Evolutionary conservation across 2,888 invertebrate species (phyloP).

Genomic region (Empis stercorea): DNA sequence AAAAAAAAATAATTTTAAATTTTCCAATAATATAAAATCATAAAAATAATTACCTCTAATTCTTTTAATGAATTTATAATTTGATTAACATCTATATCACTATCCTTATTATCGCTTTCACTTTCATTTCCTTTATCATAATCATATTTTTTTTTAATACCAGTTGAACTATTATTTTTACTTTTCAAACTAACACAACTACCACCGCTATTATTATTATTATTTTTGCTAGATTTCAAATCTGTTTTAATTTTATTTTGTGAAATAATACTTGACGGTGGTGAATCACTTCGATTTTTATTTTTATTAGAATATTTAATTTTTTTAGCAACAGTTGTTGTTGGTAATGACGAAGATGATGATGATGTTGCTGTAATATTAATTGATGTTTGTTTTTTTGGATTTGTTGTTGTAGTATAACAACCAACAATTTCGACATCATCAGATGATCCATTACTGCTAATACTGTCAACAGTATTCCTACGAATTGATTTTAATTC

Average conservation of each 20-base stretch:
- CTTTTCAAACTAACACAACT: not conserved
- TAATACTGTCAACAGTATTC: not conserved
- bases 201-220: not conserved
- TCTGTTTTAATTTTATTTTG: not conserved
- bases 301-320: conserved; percentile 8
- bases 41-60: conserved; percentile 27
- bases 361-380: not conserved
- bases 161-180: not conserved
- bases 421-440: conserved; percentile 32
- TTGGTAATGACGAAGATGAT: not conserved
- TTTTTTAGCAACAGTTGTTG: conserved; percentile 2
- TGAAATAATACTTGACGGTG: not conserved
- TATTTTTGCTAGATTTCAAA: not conserved
- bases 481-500: not conserved
- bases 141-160: not conserved
- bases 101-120: conserved; percentile 6
- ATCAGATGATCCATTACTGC: conserved; percentile 32
- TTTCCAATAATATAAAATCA: not conserved
- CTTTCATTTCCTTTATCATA: conserved; percentile 2
- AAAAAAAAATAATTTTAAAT: not conserved
- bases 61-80: conserved; percentile 39
- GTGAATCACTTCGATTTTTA: conserved; percentile 7
- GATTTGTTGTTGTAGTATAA: not conserved
- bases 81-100: conserved; percentile 34
- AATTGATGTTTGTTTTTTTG: not conserved